Conservation (phyloP, 2,888 invertebrate species). For the Malthinus flaveolus region DNA sequence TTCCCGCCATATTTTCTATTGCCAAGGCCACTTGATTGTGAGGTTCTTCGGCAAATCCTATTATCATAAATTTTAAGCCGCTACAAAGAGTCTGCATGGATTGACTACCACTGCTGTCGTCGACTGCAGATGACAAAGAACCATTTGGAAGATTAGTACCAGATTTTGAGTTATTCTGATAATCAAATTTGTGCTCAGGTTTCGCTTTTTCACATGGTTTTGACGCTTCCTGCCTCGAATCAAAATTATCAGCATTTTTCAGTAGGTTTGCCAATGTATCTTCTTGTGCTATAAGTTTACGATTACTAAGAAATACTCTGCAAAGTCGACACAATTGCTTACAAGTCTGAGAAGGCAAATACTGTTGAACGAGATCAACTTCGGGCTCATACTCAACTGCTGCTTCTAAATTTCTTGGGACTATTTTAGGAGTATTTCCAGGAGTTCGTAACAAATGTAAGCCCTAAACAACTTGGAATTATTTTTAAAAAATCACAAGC, state of each 20-base stretch:
- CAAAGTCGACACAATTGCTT: slow-evolving; percentile 23
- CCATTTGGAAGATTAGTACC: neutral
- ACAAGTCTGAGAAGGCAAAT: slow-evolving; percentile 32
- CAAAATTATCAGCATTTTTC: slow-evolving; percentile 16
- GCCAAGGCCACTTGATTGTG: slow-evolving; percentile 50
- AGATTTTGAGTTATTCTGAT: neutral
- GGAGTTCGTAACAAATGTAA: slow-evolving; percentile 43
- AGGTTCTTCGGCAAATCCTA: slow-evolving; percentile 55
- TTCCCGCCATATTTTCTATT: slow-evolving; percentile 62
- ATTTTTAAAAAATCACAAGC: neutral
- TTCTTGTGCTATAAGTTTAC: slow-evolving; percentile 28
- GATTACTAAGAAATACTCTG: slow-evolving; percentile 5
- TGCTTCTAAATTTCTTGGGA: neutral
- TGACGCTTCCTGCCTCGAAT: slow-evolving; percentile 12
- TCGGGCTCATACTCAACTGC: slow-evolving; percentile 32
- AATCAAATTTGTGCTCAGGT: too few species aligned
- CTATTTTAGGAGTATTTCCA: slow-evolving; percentile 30
- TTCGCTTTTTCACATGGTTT: neutral
- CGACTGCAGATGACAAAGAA: slow-evolving; percentile 14
- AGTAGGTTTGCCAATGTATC: slow-evolving; percentile 46
- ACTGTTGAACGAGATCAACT: slow-evolving; percentile 43
- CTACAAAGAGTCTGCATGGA: slow-evolving; percentile 32
- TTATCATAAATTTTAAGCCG: slow-evolving; percentile 49
- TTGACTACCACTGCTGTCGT: slow-evolving; percentile 17
- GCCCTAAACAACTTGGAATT: slow-evolving; percentile 41